Base-by-base conservation (phyloP, 2,113 vertebrate species). In the Corythornis vintsioides region DNA sequence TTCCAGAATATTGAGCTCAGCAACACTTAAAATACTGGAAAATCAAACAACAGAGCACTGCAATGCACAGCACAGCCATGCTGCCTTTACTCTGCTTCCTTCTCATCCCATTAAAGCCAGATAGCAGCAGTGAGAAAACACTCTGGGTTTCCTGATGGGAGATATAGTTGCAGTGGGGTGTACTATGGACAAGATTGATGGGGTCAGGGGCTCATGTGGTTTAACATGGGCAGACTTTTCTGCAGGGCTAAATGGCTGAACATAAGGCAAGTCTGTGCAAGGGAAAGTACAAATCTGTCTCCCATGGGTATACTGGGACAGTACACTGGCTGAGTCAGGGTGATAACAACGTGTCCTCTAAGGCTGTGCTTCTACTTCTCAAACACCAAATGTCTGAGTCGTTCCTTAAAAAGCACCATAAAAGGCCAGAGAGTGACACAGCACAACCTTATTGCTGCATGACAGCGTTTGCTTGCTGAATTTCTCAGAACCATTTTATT, bases 1-100 rank as follows among this genome's bases (percentile, higher is more conserved):
- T 91, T 86, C 65, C 56, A 80, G 43, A 95, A 74, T 31, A 86
- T 82, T 89, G 85, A 94, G 40, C 79, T 92, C 93, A 96, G 90
- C 93, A 95, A 35, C 50, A 47, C 70, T 65, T 59, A 79, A 71
- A 88, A 70, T 91, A 88, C 22, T 66, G 71, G 75, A 91, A 92
- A 94, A 88, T 35, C 4, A 0, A 92, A 90, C 94, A 92, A 88
- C 95, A 92, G 47, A 87, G 79, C 79, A 59, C 88, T 86, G 79
- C 64, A 89, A 19, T 47, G 67, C 59, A 55, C 52, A 77, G 67
- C 59, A 55, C 52, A 77, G 47, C 25, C 67, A 66, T 22, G 1
- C n/a, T 55, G 42, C 50, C 50, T 91, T 89, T 69, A 17, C 35
- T 76, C 63, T 26, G 13, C 47, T 76, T 76, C 75, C 78, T 83